These are phyloP conservation scores for Drosophila athabasca DNA, from an alignment of 1,140 invertebrate genomes.

Conservation along the genomic window DNA sequence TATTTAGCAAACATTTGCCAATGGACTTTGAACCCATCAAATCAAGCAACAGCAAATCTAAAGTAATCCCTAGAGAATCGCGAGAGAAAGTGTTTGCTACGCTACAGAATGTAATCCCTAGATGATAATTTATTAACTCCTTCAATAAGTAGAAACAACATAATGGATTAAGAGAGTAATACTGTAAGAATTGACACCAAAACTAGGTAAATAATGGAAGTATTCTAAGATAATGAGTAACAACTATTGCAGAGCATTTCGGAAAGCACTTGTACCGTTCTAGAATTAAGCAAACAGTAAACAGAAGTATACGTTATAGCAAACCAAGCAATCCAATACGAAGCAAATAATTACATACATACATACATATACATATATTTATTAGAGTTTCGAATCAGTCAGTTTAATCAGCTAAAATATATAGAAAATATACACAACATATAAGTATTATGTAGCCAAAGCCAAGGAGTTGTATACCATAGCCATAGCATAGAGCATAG, in stretches of 20 bases:
- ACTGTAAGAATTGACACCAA: conserved; percentile 68
- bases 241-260: conserved; percentile 76
- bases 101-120: conserved; percentile 32
- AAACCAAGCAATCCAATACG: conserved; percentile 21
- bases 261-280: conserved; percentile 69
- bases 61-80: conserved; percentile 8
- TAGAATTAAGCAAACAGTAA: conserved; percentile 30
- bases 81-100: conserved; percentile 69
- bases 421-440: not conserved
- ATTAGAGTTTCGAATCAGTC: not conserved
- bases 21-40: conserved; percentile 63
- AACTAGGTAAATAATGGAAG: not conserved
- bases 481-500: conserved; percentile 23
- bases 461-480: conserved; percentile 22
- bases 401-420: not conserved
- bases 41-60: conserved; percentile 13
- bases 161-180: not conserved
- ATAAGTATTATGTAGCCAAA: conserved; percentile 14
- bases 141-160: conserved; percentile 6
- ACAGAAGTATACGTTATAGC: conserved; percentile 42
- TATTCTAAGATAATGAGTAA: conserved; percentile 27
- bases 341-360: conserved; percentile 19
- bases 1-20: conserved; percentile 36
- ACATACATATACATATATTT: not conserved
- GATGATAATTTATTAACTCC: not conserved